Conservation (phyloP, 2,888 invertebrate genomes). For the Lathronympha strigana region DNA sequence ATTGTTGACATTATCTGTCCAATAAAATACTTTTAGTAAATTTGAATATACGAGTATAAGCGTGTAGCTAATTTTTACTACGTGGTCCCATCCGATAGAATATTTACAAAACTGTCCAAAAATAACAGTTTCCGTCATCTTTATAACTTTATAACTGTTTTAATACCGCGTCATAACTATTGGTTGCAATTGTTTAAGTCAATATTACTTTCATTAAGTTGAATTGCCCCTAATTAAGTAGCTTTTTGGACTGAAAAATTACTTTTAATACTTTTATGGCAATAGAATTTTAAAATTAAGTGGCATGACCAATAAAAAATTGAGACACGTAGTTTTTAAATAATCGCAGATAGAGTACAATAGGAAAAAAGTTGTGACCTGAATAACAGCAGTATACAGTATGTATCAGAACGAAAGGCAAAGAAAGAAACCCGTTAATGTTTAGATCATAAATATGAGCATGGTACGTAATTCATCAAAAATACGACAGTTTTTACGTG, state of each 20-base stretch:
- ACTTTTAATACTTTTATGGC: background rate
- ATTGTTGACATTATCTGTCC: background rate
- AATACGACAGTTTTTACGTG: no score
- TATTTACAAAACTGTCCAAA: conserved; percentile 11
- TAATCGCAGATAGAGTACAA: conserved; percentile 1
- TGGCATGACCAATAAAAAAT: background rate
- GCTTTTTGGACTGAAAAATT: background rate
- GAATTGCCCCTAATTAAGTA: background rate
- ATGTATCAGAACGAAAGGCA: no score
- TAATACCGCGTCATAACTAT: no score
- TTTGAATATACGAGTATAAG: background rate
- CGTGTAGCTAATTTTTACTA: conserved; percentile 22
- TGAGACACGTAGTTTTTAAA: conserved; percentile 28
- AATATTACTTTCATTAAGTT: background rate
- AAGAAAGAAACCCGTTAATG: no score
- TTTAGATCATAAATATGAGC: no score
- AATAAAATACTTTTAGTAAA: background rate
- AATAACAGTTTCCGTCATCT: background rate
- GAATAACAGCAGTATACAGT: conserved; percentile 11
- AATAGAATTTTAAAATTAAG: background rate
- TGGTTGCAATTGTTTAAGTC: no score
- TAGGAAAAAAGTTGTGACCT: conserved; percentile 1
- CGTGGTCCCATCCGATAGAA: conserved; percentile 34
- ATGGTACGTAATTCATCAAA: no score
- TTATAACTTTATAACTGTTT: background rate